Percentiles rank a stretch among this genome's conserved stretches.
Conservation (phyloP, 2,797 vertebrate genomes). For the Delichon dasypus region DNA sequence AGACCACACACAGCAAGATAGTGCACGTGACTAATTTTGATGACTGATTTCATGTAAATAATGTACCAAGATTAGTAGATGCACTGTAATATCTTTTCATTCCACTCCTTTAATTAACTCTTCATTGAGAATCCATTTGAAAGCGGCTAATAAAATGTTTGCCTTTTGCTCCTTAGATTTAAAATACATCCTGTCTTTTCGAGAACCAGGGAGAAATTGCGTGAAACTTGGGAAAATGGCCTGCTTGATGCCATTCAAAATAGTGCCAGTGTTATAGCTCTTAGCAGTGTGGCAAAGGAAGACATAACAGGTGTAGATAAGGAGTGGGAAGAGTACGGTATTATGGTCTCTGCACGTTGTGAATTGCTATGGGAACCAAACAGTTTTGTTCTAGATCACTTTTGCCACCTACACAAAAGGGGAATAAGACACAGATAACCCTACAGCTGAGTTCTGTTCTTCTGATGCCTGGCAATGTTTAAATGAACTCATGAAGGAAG, state of each 20-base stretch:
- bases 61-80: slow-evolving; percentile 35
- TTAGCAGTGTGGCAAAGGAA: slow-evolving; percentile 30
- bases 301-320: slow-evolving; percentile 66
- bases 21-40: slow-evolving; percentile 68
- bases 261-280: background rate
- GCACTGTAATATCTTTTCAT: background rate
- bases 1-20: slow-evolving; percentile 74
- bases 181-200: background rate
- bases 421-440: slow-evolving; percentile 63
- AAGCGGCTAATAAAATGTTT: slow-evolving; percentile 12
- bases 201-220: background rate
- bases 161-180: background rate
- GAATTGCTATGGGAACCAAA: slow-evolving; percentile 73
- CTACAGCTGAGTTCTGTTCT: slow-evolving; percentile 69
- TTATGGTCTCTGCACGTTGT: slow-evolving; percentile 16
- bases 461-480: slow-evolving; percentile 72
- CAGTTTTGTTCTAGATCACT: slow-evolving; percentile 62
- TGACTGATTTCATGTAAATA: slow-evolving; percentile 66
- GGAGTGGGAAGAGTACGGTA: slow-evolving; percentile 49
- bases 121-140: slow-evolving; percentile 14
- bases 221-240: background rate
- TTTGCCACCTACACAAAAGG: slow-evolving; percentile 69
- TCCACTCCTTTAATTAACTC: slow-evolving; percentile 44
- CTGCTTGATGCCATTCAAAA: background rate
- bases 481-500: slow-evolving; percentile 74